These are phyloP conservation scores for Lepidocyrtoides sp. DNA, from an alignment of 2,888 invertebrate genomes.

Conservation along the genomic window DNA sequence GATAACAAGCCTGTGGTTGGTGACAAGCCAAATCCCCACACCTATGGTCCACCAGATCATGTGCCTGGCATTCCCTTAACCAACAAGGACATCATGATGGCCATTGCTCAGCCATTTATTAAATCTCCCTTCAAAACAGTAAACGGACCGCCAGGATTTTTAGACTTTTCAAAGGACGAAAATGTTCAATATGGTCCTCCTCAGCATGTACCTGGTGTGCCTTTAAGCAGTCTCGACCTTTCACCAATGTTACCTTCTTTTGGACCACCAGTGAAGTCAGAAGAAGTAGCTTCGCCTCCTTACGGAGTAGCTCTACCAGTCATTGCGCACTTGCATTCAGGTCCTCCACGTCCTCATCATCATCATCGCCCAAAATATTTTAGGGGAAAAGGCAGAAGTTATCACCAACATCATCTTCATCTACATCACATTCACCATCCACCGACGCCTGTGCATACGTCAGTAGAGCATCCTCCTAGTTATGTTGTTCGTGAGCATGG, in stretches of 20 bases:
- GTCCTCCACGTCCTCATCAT: slow-evolving; percentile 32
- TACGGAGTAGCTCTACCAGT: slow-evolving; percentile 76
- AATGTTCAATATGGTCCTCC: slow-evolving; percentile 69
- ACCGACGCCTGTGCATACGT: neutral
- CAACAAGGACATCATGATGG: slow-evolving; percentile 27
- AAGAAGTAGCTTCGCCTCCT: slow-evolving; percentile 52
- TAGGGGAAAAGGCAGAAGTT: slow-evolving; percentile 28
- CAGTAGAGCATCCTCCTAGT: slow-evolving; percentile 27
- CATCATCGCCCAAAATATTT: slow-evolving; percentile 36
- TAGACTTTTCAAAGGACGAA: slow-evolving; percentile 32
- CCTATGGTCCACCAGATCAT: slow-evolving; percentile 69
- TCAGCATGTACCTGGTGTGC: slow-evolving; percentile 44
- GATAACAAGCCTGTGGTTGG: slow-evolving; percentile 42
- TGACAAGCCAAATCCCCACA: neutral
- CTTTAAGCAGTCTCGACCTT: neutral
- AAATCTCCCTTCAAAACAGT: slow-evolving; percentile 43
- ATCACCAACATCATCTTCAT: slow-evolving; percentile 47
- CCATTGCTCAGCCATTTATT: slow-evolving; percentile 55
- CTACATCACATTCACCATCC: slow-evolving; percentile 67
- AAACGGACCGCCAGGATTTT: slow-evolving; percentile 33
- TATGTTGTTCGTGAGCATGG: slow-evolving; percentile 64
- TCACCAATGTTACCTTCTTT: slow-evolving; percentile 50
- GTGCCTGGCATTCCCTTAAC: slow-evolving; percentile 53
- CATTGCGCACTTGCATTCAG: slow-evolving; percentile 74
- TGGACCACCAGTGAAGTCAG: slow-evolving; percentile 67